Evolutionary conservation across 2,888 invertebrate species (phyloP).

Genomic region (Drosophila mulleri): DNA sequence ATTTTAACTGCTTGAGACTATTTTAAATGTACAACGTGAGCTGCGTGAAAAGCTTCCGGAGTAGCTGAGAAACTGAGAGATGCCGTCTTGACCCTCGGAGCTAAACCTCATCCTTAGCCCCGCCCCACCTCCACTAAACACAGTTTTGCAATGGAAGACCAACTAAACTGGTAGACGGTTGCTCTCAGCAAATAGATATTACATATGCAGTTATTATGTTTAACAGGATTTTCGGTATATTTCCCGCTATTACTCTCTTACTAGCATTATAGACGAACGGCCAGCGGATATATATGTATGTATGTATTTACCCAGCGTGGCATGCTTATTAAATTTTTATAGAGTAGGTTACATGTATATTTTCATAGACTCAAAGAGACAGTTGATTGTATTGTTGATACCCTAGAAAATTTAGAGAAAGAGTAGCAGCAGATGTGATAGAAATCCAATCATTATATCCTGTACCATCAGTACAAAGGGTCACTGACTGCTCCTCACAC

Average conservation of each 20-base stretch:
- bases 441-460: too few relatives aligned
- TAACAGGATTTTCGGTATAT: slow-evolving; percentile 38
- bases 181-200: slow-evolving; percentile 15
- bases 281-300: not conserved
- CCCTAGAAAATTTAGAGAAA: not conserved
- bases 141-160: slow-evolving; percentile 1
- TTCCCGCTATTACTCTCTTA: slow-evolving; percentile 13
- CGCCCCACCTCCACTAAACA: not conserved
- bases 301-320: not conserved
- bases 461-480: too few relatives aligned
- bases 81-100: slow-evolving; percentile 44
- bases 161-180: slow-evolving; percentile 26
- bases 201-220: slow-evolving; percentile 22
- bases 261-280: slow-evolving; percentile 6
- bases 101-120: slow-evolving; percentile 22
- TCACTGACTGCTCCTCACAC: not conserved
- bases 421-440: too few relatives aligned
- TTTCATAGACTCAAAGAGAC: not conserved
- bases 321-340: slow-evolving; percentile 2
- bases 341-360: slow-evolving; percentile 1
- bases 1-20: slow-evolving; percentile 75
- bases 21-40: slow-evolving; percentile 68
- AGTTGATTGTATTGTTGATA: not conserved
- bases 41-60: slow-evolving; percentile 46
- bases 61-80: slow-evolving; percentile 31